Conservation (phyloP, 1,140 invertebrate species). For the Chrysomallon squamiferum region DNA sequence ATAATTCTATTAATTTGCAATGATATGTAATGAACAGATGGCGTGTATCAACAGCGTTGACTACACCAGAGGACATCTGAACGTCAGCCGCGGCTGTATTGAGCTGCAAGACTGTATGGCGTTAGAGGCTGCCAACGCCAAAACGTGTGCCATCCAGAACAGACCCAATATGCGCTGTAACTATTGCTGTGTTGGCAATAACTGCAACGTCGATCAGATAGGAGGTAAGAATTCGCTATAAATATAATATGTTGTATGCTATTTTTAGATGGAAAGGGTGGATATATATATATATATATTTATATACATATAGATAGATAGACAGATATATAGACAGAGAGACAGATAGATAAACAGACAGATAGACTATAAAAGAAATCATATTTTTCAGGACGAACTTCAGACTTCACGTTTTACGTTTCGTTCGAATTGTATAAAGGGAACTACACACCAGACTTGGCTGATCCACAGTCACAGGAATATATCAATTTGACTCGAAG, state of each 20-base stretch:
- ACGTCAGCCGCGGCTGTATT: constrained; percentile 1
- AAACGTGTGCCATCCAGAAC: neutral
- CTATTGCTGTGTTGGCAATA: constrained; percentile 7
- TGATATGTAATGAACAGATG: too few species aligned
- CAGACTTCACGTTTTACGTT: neutral
- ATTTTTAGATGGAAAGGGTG: neutral
- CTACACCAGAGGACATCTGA: neutral
- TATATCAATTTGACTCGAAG: neutral
- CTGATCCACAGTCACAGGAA: neutral
- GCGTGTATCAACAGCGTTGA: neutral
- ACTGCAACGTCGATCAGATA: neutral
- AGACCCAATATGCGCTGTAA: neutral
- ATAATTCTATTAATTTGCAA: too few species aligned
- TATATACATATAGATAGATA: too few species aligned
- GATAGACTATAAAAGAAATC: too few species aligned
- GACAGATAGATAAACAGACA: too few species aligned
- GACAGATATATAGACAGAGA: too few species aligned
- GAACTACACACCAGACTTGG: neutral
- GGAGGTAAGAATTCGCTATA: constrained; percentile 4
- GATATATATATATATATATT: too few species aligned
- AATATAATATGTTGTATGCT: neutral
- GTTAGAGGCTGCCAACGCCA: neutral
- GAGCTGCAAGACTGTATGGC: neutral
- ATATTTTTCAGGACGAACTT: too few species aligned
- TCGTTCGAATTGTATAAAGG: neutral